These are phyloP conservation scores for Microplitis deprimator DNA, from an alignment of 2,888 invertebrate species.

Conservation along the genomic window DNA sequence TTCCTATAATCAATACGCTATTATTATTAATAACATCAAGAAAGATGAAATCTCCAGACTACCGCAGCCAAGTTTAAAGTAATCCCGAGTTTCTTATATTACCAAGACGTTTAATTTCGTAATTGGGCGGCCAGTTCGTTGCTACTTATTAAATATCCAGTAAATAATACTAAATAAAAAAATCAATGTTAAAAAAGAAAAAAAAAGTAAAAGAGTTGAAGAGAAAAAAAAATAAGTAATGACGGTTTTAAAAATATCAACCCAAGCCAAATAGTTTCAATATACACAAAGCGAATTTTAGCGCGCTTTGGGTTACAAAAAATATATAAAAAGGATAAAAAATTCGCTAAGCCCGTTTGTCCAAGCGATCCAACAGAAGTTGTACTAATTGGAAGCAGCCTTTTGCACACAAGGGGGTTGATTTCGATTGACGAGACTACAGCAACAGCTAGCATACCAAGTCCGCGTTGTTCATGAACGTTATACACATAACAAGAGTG, in stretches of 20 bases:
- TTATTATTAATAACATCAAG: constrained; percentile 5
- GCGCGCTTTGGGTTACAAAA: constrained; percentile 34
- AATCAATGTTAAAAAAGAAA: neutral
- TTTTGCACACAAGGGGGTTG: constrained; percentile 58
- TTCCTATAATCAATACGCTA: neutral
- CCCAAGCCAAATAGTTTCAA: constrained; percentile 23
- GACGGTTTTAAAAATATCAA: constrained; percentile 11
- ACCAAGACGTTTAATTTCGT: neutral
- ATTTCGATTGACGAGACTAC: constrained; percentile 55
- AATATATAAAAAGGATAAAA: constrained; percentile 27
- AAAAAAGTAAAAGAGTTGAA: neutral
- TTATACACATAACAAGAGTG: neutral
- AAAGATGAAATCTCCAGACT: neutral
- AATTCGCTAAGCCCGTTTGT: constrained; percentile 39
- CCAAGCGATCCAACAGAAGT: constrained; percentile 49
- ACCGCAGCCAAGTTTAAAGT: neutral
- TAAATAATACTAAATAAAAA: neutral
- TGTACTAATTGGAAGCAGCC: constrained; percentile 54
- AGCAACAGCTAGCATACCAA: neutral
- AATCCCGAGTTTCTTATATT: neutral
- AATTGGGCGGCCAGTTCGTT: too few species aligned
- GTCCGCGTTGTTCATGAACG: constrained; percentile 44
- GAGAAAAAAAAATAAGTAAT: neutral
- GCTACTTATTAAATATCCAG: neutral
- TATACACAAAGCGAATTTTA: constrained; percentile 39